Base-by-base conservation (phyloP, 53 echinoderm and acorn worm genomes). In the Temnopleurus reevesii region DNA sequence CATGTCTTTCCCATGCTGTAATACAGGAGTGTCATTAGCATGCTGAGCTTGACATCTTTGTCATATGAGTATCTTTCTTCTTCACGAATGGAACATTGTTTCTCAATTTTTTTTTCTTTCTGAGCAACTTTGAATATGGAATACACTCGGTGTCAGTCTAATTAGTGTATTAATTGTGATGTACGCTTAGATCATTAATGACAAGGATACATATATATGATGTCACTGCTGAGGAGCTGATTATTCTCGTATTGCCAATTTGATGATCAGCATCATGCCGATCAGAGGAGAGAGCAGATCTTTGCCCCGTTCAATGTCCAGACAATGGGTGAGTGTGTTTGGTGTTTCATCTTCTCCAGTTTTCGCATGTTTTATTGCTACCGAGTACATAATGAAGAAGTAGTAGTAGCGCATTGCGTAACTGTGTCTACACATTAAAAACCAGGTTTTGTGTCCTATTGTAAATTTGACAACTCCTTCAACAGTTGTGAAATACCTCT, bases 261-360 rank as follows among this genome's bases (percentile, higher is more conserved):
- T 71, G 71, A 38, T 23, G 5, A 41, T 38, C 18, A n/a, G 19
- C 71, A 41, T 13, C 71, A 71, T 71, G 71, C 71, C 71, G 3
- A 31, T 7, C 13, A 8, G 0, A 23, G 43, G 38, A 2, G 41
- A 71, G 23, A 71, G 71, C 71, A 1, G 28, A 19, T 71, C 71
- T 3, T 21, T 71, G 71, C 71, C 71, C 71, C 19, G 71, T 8
- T 71, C 3, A 4, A 36, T 71, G 1, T 36, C 71, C 4, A 71
- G 71, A 21, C 71, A n/a, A 23, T 71, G 71, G 71, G 71, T 71
- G 41, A 71, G 71, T 71, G n/a, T 71, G 12, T 71, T 5, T 41
- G 38, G 71, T 71, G 41, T 41, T 71, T 71, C 71, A 38, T n/a
- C 2, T 71, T 23, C 41, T 34, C n/a, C n/a, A n/a, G n/a, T n/a